Conservation (phyloP, 2,113 vertebrate species). For the Lophura nycthemera region DNA sequence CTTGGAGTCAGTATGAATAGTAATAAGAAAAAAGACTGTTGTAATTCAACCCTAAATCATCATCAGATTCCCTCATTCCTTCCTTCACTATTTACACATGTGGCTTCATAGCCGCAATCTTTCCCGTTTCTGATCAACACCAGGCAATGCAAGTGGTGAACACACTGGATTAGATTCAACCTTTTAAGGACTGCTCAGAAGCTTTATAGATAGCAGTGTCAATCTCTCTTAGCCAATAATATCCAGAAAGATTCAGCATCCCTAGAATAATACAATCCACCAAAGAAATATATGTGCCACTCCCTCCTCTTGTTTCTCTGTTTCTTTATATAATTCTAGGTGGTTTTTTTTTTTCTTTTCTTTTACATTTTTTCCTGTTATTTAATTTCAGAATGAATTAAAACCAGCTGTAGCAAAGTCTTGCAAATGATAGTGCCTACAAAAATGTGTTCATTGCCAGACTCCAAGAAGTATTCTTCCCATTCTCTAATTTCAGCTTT, state of each 20-base stretch:
- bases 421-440: constrained; percentile 47
- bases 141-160: constrained; percentile 5
- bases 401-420: constrained; percentile 35
- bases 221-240: not conserved
- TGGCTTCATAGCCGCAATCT: not conserved
- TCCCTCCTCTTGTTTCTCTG: not conserved
- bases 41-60: constrained; percentile 65
- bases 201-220: not conserved
- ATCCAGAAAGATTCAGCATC: not conserved
- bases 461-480: constrained; percentile 24
- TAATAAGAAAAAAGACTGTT: constrained; percentile 8
- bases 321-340: not conserved
- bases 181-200: not conserved
- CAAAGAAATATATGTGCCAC: not conserved
- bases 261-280: not conserved
- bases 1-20: not conserved
- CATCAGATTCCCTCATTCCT: constrained; percentile 47
- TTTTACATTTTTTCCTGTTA: not conserved
- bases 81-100: constrained; percentile 52
- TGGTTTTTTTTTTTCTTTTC: not conserved
- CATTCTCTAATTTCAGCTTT: constrained; percentile 25
- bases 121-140: constrained; percentile 18
- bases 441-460: constrained; percentile 21
- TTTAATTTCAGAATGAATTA: constrained; percentile 63
- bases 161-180: not conserved